phyloP scores from a whole-genome alignment of 2,113 vertebrate species.

The Chrysemys picta region DNA sequence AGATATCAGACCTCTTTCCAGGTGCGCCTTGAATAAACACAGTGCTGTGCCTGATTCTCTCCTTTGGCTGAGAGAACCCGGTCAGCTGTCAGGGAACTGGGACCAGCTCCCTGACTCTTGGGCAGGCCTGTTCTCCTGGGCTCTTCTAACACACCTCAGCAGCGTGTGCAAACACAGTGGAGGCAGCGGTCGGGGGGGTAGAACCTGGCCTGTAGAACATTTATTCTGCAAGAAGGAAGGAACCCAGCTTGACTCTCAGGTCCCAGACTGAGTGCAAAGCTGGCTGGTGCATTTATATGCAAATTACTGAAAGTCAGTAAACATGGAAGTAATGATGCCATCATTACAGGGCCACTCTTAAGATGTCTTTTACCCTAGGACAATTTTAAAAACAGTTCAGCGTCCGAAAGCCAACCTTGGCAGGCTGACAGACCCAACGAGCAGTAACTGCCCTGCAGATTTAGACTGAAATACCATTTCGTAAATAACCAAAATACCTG shows the following conservation, averaged over 20 bases:
- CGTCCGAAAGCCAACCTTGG: not conserved
- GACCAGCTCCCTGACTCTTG: not conserved
- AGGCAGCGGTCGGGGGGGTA: not conserved
- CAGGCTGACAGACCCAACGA: too few species aligned
- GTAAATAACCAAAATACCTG: not conserved
- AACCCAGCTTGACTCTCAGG: not conserved
- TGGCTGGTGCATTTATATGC: not conserved
- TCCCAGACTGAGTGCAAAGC: not conserved
- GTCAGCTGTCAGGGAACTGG: not conserved
- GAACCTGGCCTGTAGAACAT: not conserved
- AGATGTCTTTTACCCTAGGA: not conserved
- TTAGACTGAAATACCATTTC: not conserved
- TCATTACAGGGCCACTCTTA: not conserved
- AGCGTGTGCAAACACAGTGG: not conserved
- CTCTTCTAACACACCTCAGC: not conserved
- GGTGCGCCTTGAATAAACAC: accelerated
- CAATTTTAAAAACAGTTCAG: not conserved
- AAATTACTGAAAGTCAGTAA: not conserved
- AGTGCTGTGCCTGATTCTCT: not conserved
- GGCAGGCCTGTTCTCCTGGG: not conserved
- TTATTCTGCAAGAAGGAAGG: not conserved
- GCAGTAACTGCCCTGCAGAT: not conserved
- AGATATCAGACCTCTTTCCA: not conserved
- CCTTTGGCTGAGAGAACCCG: not conserved
- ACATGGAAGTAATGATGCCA: not conserved